A percentile compares a stretch with the other conserved stretches of the same genome.
These are phyloP conservation scores for Hydrotaea diabolus DNA, from an alignment of 2,888 invertebrate species.

Conservation along the genomic window DNA sequence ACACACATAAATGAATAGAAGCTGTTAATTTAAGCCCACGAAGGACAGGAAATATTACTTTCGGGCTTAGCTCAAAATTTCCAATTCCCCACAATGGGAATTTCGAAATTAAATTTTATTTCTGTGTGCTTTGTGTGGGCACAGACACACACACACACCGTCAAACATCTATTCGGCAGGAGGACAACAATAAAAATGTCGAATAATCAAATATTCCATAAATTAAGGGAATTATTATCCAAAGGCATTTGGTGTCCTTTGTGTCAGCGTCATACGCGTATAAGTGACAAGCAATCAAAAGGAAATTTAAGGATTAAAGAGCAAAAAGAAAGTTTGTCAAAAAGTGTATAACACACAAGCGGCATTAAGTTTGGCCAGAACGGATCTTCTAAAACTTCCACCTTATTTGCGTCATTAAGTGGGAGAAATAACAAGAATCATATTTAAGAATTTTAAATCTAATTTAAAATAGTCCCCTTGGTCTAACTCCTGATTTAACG, in stretches of 20 bases:
- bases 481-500: too few relatives aligned
- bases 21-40: slow-evolving; percentile 51
- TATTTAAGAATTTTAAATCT: too few relatives aligned
- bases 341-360: too few relatives aligned
- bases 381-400: too few relatives aligned
- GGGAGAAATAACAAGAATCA: too few relatives aligned
- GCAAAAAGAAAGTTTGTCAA: too few relatives aligned
- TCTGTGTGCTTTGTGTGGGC: neutral
- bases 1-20: slow-evolving; percentile 3
- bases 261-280: neutral
- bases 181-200: slow-evolving; percentile 14
- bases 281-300: slow-evolving; percentile 12
- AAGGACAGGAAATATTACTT: slow-evolving; percentile 6
- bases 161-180: too few relatives aligned
- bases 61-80: slow-evolving; percentile 18
- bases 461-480: too few relatives aligned
- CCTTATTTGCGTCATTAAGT: too few relatives aligned
- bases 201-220: slow-evolving; percentile 31
- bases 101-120: slow-evolving; percentile 24
- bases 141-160: too few relatives aligned
- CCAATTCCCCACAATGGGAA: slow-evolving; percentile 22
- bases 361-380: too few relatives aligned
- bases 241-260: slow-evolving; percentile 1
- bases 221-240: neutral
- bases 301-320: neutral